Evolutionary conservation across 2,113 vertebrate genomes (phyloP).

Genomic region (Cairina moschata): DNA sequence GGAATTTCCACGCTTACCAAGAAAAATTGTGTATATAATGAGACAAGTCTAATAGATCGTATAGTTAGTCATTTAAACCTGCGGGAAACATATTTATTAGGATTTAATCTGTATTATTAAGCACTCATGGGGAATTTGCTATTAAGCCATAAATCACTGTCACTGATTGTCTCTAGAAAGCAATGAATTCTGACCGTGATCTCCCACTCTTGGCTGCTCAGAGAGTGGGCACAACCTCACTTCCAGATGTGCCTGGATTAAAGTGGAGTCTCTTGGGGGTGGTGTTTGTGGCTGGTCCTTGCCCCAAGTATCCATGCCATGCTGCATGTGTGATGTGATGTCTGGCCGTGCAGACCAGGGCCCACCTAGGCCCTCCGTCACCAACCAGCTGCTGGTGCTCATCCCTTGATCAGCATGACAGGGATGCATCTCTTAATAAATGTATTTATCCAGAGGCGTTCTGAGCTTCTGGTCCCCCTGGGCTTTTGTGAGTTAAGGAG

Average conservation of each 20-base stretch:
- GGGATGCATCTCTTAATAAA: background rate
- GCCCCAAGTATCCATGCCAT: background rate
- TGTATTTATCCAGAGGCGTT: background rate
- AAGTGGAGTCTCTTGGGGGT: background rate
- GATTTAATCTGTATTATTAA: slow-evolving; percentile 66
- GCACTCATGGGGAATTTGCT: slow-evolving; percentile 30
- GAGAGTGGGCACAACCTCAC: background rate
- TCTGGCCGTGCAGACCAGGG: background rate
- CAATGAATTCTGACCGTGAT: background rate
- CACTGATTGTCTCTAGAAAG: slow-evolving; percentile 11
- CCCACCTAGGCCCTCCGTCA: background rate
- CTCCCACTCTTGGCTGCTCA: background rate
- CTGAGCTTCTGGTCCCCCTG: background rate
- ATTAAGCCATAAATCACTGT: slow-evolving; percentile 71
- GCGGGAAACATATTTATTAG: slow-evolving; percentile 67
- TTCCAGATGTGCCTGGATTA: background rate
- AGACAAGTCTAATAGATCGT: slow-evolving; percentile 58
- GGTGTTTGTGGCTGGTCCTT: background rate
- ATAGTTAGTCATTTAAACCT: slow-evolving; percentile 60
- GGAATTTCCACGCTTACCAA: slow-evolving; percentile 54
- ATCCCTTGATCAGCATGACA: accelerated
- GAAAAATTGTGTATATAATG: slow-evolving; percentile 60
- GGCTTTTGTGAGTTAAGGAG: background rate
- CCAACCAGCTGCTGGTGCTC: background rate
- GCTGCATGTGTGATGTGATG: accelerated